phyloP scores from a whole-genome alignment of 2,113 vertebrate species.

The Symphodus melops region DNA sequence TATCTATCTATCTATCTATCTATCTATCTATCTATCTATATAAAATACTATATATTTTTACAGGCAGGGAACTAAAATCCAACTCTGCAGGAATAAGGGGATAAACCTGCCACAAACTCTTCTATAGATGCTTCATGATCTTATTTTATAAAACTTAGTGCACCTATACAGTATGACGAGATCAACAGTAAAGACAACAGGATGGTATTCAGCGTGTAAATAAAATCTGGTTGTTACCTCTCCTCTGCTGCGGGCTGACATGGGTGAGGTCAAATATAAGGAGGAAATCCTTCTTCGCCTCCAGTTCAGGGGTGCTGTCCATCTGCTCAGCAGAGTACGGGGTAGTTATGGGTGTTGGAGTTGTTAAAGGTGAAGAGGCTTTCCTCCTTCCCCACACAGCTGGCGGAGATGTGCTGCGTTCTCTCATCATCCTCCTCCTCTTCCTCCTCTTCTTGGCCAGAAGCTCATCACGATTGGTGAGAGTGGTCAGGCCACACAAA shows the following conservation, averaged over 20 bases:
- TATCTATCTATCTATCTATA: too few species aligned
- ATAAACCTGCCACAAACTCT: too few species aligned
- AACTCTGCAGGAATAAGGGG: too few species aligned
- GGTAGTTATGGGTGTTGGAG: conserved; percentile 85
- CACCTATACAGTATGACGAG: conserved; percentile 5
- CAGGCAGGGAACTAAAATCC: too few species aligned
- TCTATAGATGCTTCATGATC: too few species aligned
- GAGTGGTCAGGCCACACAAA: conserved; percentile 93
- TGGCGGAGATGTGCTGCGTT: conserved; percentile 91
- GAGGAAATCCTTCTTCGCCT: conserved; percentile 96
- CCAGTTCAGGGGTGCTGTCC: conserved; percentile 92
- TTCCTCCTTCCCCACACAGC: conserved; percentile 87
- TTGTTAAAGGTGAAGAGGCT: conserved; percentile 64
- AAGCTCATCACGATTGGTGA: conserved; percentile 90
- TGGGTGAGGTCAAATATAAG: conserved; percentile 94
- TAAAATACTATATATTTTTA: too few species aligned
- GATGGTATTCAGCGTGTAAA: conserved; percentile 23
- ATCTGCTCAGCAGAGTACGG: conserved; percentile 94
- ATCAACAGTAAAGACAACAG: conserved; percentile 21
- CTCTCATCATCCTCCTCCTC: conserved; percentile 93
- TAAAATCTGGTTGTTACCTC: conserved; percentile 82
- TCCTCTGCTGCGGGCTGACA: conserved; percentile 91
- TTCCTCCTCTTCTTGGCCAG: conserved; percentile 91
- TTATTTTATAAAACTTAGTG: too few species aligned
- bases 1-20: too few species aligned